A percentile compares a stretch with the other conserved stretches of the same genome.
These are phyloP conservation scores for Glossophaga mutica DNA, from an alignment of 2,797 vertebrate species.

Conservation along the genomic window DNA sequence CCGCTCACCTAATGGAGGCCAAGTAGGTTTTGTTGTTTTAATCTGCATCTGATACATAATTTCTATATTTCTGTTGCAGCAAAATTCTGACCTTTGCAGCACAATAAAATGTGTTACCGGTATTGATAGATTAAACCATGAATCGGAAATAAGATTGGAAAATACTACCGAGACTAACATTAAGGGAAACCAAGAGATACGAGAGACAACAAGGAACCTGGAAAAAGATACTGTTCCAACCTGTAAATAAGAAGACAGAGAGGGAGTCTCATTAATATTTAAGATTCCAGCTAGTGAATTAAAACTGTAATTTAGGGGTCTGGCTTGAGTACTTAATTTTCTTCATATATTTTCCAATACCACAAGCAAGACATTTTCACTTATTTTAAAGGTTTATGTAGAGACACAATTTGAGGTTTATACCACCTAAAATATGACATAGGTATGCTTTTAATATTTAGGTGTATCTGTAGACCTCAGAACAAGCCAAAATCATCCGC, in stretches of 20 bases:
- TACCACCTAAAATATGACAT: background rate
- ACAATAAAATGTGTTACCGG: background rate
- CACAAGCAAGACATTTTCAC: constrained; percentile 31
- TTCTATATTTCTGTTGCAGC: background rate
- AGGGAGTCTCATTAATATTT: constrained; percentile 70
- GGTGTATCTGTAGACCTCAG: background rate
- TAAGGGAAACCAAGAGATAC: constrained; percentile 42
- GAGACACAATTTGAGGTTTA: background rate
- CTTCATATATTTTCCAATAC: background rate
- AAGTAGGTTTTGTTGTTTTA: constrained; percentile 4
- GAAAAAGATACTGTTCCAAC: constrained; percentile 76
- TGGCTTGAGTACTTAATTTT: constrained; percentile 27
- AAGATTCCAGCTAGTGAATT: constrained; percentile 52
- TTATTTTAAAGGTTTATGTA: background rate
- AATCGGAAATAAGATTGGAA: constrained; percentile 21
- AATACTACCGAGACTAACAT: background rate
- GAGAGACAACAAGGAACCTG: constrained; percentile 50
- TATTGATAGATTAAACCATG: background rate
- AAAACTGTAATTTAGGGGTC: constrained; percentile 35
- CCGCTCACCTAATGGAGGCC: background rate
- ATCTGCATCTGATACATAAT: background rate
- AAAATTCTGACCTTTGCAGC: background rate
- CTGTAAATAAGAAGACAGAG: constrained; percentile 67
- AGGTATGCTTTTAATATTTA: background rate
- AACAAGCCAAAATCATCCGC: background rate